Evolutionary conservation across 2,113 vertebrate genomes (phyloP).

Genomic region (Grantiella picta): DNA sequence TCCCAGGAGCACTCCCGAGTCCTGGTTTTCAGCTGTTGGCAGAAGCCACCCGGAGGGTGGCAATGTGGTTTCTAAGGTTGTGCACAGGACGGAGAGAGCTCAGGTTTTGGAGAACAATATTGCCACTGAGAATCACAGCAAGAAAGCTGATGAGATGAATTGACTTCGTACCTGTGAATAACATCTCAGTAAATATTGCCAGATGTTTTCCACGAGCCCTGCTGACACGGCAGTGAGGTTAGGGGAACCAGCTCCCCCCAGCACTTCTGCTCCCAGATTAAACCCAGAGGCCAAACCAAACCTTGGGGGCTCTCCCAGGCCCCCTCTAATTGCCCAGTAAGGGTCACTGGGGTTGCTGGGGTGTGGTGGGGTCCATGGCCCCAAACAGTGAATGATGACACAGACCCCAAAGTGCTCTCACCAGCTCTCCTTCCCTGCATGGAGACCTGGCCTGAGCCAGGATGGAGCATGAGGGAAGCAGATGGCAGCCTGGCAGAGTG

Average conservation of each 20-base stretch:
- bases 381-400: constrained; percentile 46
- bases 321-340: background rate
- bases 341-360: too few species aligned
- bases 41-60: background rate
- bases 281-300: background rate
- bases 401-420: constrained; percentile 14
- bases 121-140: background rate
- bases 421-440: constrained; percentile 47
- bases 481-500: constrained; percentile 75
- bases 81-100: background rate
- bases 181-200: background rate
- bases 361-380: constrained; percentile 14
- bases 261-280: background rate
- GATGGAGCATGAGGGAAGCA: constrained; percentile 51
- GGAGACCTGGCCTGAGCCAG: constrained; percentile 44
- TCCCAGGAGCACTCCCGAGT: background rate
- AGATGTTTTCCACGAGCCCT: background rate
- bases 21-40: background rate
- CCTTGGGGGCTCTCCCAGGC: background rate
- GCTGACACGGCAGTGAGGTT: background rate
- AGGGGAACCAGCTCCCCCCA: background rate
- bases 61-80: background rate
- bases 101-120: background rate
- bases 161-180: background rate
- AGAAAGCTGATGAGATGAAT: background rate